Conservation (phyloP, 2,888 invertebrate genomes). For the Synanthedon tipuliformis region DNA sequence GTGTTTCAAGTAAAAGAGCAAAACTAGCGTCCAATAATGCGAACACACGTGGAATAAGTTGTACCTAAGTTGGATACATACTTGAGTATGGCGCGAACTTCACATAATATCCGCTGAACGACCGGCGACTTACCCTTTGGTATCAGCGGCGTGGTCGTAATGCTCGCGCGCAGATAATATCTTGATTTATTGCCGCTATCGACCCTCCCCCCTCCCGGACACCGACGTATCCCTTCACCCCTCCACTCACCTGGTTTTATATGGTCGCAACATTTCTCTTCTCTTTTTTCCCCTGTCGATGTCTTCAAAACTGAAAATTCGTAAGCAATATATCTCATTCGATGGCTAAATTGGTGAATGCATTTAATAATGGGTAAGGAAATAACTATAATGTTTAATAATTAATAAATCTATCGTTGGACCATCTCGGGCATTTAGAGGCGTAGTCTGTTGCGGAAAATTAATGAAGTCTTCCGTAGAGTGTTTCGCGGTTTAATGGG, state of each 20-base stretch:
- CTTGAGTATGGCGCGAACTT: neutral
- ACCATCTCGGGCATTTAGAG: slow-evolving; percentile 50
- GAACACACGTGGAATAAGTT: neutral
- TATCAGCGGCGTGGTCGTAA: slow-evolving; percentile 45
- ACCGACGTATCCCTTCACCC: slow-evolving; percentile 1
- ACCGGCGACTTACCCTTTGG: slow-evolving; percentile 45
- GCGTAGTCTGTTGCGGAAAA: slow-evolving; percentile 52
- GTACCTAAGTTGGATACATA: neutral
- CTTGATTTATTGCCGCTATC: slow-evolving; percentile 64
- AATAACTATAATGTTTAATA: slow-evolving; percentile 32
- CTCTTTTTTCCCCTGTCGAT: neutral
- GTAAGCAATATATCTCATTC: neutral
- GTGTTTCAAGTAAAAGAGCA: no score
- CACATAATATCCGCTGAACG: slow-evolving; percentile 20
- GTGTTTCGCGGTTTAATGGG: slow-evolving; percentile 61
- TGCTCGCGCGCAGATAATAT: slow-evolving; percentile 58
- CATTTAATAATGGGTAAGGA: neutral
- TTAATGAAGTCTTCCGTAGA: slow-evolving; percentile 65
- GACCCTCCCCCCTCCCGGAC: slow-evolving; percentile 9
- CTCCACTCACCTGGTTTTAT: slow-evolving; percentile 6
- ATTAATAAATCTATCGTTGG: slow-evolving; percentile 60
- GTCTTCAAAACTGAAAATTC: neutral
- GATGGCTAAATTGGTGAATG: neutral
- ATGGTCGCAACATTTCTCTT: neutral
- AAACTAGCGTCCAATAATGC: no score